Conservation (phyloP, 2,797 vertebrate genomes). For the Muscicapa striata region DNA sequence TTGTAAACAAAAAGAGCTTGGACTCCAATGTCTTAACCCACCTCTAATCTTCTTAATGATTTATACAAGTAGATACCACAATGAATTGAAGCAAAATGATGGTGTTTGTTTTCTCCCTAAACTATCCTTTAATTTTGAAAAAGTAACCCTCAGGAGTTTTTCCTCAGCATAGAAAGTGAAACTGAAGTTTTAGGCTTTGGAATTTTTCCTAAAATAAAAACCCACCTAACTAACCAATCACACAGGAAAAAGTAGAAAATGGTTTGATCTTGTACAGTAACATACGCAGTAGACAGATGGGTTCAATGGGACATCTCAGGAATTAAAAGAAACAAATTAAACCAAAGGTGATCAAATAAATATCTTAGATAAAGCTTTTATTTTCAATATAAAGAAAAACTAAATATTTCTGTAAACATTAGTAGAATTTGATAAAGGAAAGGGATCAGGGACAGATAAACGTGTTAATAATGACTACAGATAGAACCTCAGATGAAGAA, state of each 20-base stretch:
- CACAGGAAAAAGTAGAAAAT: not conserved
- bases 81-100: not conserved
- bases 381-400: not conserved
- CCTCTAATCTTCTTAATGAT: not conserved
- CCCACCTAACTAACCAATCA: not conserved
- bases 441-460: conserved; percentile 10
- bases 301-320: not conserved
- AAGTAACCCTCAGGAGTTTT: not conserved
- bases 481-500: conserved; percentile 62
- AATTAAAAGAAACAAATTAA: not conserved
- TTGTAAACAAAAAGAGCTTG: not conserved
- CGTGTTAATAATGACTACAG: conserved; percentile 44
- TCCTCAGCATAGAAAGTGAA: not conserved
- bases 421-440: conserved; percentile 39
- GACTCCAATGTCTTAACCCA: not conserved
- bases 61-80: not conserved
- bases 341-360: not conserved
- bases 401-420: conserved; percentile 55
- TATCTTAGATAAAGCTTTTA: not conserved
- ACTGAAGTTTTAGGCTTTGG: not conserved
- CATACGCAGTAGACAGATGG: not conserved
- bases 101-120: not conserved
- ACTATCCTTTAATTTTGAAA: not conserved
- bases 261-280: not conserved
- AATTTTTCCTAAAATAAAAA: not conserved